phyloP scores from a whole-genome alignment of 1,140 invertebrate species.

The Drosophila bipectinata region DNA sequence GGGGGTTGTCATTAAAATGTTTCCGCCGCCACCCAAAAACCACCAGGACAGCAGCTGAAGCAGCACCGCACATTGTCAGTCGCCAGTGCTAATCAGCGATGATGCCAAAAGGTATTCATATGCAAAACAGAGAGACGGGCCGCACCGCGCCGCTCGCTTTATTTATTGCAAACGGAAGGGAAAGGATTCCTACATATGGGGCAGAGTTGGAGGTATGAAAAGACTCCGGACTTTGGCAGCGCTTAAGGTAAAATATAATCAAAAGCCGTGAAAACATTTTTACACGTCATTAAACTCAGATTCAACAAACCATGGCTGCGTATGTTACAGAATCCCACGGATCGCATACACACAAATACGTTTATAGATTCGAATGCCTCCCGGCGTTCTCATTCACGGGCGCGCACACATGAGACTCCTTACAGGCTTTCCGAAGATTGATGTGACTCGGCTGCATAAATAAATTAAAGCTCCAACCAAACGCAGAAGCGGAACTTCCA shows the following conservation, averaged over 20 bases:
- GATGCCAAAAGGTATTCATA: slow-evolving; percentile 75
- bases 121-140: slow-evolving; percentile 58
- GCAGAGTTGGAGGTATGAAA: slow-evolving; percentile 3
- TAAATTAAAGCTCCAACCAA: slow-evolving; percentile 63
- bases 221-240: slow-evolving; percentile 60
- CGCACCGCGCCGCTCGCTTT: slow-evolving; percentile 44
- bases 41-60: not conserved
- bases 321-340: slow-evolving; percentile 68
- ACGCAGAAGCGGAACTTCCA: slow-evolving; percentile 19
- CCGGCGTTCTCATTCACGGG: slow-evolving; percentile 23
- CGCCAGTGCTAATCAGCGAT: slow-evolving; percentile 72
- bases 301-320: slow-evolving; percentile 78
- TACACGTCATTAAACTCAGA: slow-evolving; percentile 83
- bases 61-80: slow-evolving; percentile 60
- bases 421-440: slow-evolving; percentile 67
- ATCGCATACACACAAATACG: slow-evolving; percentile 21
- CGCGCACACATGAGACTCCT: slow-evolving; percentile 28
- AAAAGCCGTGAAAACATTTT: slow-evolving; percentile 83
- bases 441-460: slow-evolving; percentile 71
- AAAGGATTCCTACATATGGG: slow-evolving; percentile 55
- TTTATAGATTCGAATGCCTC: slow-evolving; percentile 27
- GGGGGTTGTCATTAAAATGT: slow-evolving; percentile 73
- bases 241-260: slow-evolving; percentile 82
- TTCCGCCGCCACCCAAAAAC: slow-evolving; percentile 50
- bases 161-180: slow-evolving; percentile 81